Evolutionary conservation across 2,888 invertebrate genomes (phyloP), one percentile per base, ranked within the genome.

Genomic region (Drosophila longiperda): DNA sequence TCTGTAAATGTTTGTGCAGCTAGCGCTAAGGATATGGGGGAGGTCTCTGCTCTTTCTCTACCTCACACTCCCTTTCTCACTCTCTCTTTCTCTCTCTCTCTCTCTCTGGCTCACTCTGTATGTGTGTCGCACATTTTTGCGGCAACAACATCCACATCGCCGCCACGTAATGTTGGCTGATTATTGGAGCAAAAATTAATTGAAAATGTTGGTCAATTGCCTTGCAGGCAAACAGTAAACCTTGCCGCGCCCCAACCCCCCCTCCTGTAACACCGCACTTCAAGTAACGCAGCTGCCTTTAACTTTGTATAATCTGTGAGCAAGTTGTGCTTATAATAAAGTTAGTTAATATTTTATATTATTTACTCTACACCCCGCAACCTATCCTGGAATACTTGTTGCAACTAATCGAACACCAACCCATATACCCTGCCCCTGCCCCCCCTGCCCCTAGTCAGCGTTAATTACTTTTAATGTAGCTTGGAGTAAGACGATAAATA

Each of bases 161-260:
- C 60, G 52, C 68, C 71, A 69, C 76, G 80, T 72, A 75, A 82
- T 74, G 83, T 80, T 75, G 79, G 70, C 79, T 90, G 90, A 86
- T 91, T 91, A 91, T 91, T 92, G 89, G 91, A 89, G 91, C 91
- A 91, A 91, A 87, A 91, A 91, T 92, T 92, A 92, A 92, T 92
- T 92, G 92, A 92, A 92, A 92, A 92, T 92, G 91, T 91, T 92
- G 91, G 92, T 87, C 87, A 87, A 87, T 87, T 87, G 89, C 89
- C 89, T 82, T 59, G 77, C 80, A 71, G 73, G 57, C 57, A 57
- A 75, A 78, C 73, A 58, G 59, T 54, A 32, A 52, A 48, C 55
- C 42, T 33, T 26, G 40, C 68, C 29, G 32, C 33, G 26, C 4
- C 23, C 20, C 32, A 2, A 7, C 50, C 20, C n/a, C 17, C 23